Conservation (phyloP, 2,797 vertebrate species). For the Agapornis canus region DNA sequence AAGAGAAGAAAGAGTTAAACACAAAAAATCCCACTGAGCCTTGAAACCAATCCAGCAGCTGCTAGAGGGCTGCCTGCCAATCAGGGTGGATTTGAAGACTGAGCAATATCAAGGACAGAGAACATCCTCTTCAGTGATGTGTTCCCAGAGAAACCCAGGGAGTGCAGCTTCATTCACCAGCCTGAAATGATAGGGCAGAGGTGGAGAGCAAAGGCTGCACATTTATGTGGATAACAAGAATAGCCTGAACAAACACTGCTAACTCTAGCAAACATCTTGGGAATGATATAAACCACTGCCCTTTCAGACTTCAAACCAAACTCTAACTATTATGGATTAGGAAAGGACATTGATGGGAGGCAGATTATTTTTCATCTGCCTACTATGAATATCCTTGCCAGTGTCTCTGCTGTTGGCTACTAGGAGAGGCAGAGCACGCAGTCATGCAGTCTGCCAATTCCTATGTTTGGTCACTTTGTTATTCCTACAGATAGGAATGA, state of each 20-base stretch:
- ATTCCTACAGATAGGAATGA: neutral
- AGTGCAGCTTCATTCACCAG: neutral
- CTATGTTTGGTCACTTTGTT: neutral
- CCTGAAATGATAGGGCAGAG: neutral
- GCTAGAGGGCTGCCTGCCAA: constrained; percentile 42
- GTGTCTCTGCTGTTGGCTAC: neutral
- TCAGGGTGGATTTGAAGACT: constrained; percentile 40
- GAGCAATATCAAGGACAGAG: constrained; percentile 48
- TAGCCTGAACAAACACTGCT: neutral
- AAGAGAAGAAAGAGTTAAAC: constrained; percentile 1
- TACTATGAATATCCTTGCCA: neutral
- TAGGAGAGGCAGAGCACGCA: neutral
- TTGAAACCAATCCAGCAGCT: constrained; percentile 47
- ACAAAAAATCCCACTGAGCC: neutral
- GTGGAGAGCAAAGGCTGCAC: constrained; percentile 33
- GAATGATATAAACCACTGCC: neutral
- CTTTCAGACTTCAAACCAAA: neutral
- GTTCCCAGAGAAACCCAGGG: neutral
- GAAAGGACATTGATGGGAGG: neutral
- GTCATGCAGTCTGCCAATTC: neutral
- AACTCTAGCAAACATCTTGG: neutral
- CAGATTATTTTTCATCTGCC: neutral
- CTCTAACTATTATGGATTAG: neutral
- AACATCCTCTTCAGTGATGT: constrained; percentile 9
- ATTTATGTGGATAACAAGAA: neutral